These are phyloP conservation scores for Muscina levida DNA, from an alignment of 2,888 invertebrate species.

Conservation along the genomic window DNA sequence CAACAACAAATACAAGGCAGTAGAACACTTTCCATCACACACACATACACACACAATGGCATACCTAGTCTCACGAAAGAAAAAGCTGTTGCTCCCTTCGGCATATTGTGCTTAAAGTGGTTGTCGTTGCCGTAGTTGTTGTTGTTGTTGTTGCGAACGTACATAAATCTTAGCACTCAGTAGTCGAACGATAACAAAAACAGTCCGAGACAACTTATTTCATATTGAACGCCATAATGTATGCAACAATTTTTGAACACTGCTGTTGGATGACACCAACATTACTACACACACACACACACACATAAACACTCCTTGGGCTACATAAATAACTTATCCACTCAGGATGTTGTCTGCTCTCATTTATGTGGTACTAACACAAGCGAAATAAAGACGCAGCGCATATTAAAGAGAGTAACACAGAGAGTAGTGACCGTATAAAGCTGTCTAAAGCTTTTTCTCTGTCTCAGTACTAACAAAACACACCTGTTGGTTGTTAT, in stretches of 20 bases:
- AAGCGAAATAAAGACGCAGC: constrained; percentile 74
- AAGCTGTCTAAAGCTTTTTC: constrained; percentile 11
- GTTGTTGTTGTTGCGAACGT: constrained; percentile 22
- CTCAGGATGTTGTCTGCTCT: background rate
- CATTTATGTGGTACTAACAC: constrained; percentile 14
- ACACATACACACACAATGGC: constrained; percentile 19
- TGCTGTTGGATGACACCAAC: constrained; percentile 1
- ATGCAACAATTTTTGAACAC: constrained; percentile 73
- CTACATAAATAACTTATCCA: background rate
- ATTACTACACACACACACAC: constrained; percentile 18
- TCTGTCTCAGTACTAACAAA: constrained; percentile 13
- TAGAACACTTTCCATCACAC: constrained; percentile 21
- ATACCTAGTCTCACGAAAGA: background rate
- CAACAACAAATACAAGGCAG: constrained; percentile 1
- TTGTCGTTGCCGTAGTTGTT: too few species aligned
- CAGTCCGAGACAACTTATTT: constrained; percentile 46
- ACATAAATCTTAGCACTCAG: constrained; percentile 49
- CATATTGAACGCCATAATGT: constrained; percentile 69
- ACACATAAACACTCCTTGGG: background rate
- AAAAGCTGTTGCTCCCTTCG: constrained; percentile 46
- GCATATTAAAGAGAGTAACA: constrained; percentile 64
- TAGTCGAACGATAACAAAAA: constrained; percentile 23
- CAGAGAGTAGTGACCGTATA: constrained; percentile 15
- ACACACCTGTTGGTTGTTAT: constrained; percentile 55
- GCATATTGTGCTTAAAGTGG: constrained; percentile 1